Percentiles rank a stretch among this genome's conserved stretches.
phyloP scores from a whole-genome alignment of 2,797 vertebrate genomes.

The Gambusia yucatana region DNA sequence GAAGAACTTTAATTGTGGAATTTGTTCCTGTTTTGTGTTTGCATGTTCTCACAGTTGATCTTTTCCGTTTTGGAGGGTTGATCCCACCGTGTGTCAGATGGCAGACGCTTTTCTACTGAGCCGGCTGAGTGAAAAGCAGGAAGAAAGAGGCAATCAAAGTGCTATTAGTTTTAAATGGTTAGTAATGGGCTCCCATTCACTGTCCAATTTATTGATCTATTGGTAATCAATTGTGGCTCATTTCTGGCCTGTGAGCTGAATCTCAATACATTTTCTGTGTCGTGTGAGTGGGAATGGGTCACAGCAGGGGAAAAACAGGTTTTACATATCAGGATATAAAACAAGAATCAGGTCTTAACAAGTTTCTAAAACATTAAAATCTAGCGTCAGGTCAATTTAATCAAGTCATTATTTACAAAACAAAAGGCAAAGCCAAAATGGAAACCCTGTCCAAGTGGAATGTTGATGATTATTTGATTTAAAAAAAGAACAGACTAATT shows the following conservation, averaged over 20 bases:
- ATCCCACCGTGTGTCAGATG: constrained; percentile 3
- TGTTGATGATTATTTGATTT: background rate
- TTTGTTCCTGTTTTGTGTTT: constrained; percentile 38
- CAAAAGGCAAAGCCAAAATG: background rate
- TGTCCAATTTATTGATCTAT: constrained; percentile 68
- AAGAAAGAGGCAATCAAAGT: constrained; percentile 62
- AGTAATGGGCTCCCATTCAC: constrained; percentile 66
- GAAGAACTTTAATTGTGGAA: constrained; percentile 32
- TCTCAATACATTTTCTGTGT: constrained; percentile 66
- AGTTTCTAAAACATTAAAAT: background rate
- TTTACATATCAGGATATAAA: background rate
- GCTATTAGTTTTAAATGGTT: constrained; percentile 67
- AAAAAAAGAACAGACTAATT: background rate
- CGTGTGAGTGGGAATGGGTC: constrained; percentile 40
- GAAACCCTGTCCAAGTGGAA: background rate
- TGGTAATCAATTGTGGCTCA: constrained; percentile 60
- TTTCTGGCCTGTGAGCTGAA: constrained; percentile 55
- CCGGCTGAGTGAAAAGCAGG: constrained; percentile 40
- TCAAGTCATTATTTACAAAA: background rate
- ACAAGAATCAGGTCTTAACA: background rate
- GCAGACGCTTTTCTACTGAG: constrained; percentile 25
- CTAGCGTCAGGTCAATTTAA: background rate
- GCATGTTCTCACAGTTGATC: constrained; percentile 20
- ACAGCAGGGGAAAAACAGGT: background rate
- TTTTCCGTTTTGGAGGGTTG: constrained; percentile 28